Percentiles rank a stretch among this genome's conserved stretches.
These are phyloP conservation scores for Brachyopa scutellaris DNA, from an alignment of 2,888 invertebrate species.

Conservation along the genomic window DNA sequence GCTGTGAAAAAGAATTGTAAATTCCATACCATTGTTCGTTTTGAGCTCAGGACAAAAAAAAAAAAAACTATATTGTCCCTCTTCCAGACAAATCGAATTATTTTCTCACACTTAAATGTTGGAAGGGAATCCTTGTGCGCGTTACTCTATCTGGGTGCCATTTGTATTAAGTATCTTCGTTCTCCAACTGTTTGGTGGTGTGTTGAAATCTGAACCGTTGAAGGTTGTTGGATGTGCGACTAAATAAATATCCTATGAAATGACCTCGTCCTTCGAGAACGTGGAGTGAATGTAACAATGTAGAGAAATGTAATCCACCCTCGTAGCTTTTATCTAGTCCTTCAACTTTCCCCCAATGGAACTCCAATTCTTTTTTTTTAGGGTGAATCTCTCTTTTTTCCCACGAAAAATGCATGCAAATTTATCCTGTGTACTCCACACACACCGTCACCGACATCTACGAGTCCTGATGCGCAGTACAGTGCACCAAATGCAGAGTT, in stretches of 20 bases:
- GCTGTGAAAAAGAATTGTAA: slow-evolving; percentile 34
- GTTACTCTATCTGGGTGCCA: background rate
- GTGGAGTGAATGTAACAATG: slow-evolving; percentile 4
- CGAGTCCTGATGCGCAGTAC: no score
- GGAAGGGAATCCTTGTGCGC: slow-evolving; percentile 11
- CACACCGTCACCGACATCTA: background rate
- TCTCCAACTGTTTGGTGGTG: background rate
- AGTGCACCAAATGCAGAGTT: slow-evolving; percentile 7
- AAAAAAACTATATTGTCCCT: background rate
- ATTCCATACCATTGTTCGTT: slow-evolving; percentile 45
- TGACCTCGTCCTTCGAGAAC: slow-evolving; percentile 26
- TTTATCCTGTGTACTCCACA: slow-evolving; percentile 23
- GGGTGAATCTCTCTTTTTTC: background rate
- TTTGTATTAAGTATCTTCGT: slow-evolving; percentile 19
- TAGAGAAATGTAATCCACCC: slow-evolving; percentile 41
- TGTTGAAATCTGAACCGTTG: slow-evolving; percentile 26
- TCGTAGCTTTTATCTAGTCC: slow-evolving; percentile 6
- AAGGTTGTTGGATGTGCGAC: background rate
- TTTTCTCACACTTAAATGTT: slow-evolving; percentile 27
- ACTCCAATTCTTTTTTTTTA: slow-evolving; percentile 3
- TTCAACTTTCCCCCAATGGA: slow-evolving; percentile 18
- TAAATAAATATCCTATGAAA: slow-evolving; percentile 26
- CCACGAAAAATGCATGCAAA: slow-evolving; percentile 36
- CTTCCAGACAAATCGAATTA: slow-evolving; percentile 56
- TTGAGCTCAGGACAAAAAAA: slow-evolving; percentile 6